A percentile compares a stretch with the other conserved stretches of the same genome.
Evolutionary conservation across 2,797 vertebrate genomes (phyloP).

Genomic region (Botia almorhae): DNA sequence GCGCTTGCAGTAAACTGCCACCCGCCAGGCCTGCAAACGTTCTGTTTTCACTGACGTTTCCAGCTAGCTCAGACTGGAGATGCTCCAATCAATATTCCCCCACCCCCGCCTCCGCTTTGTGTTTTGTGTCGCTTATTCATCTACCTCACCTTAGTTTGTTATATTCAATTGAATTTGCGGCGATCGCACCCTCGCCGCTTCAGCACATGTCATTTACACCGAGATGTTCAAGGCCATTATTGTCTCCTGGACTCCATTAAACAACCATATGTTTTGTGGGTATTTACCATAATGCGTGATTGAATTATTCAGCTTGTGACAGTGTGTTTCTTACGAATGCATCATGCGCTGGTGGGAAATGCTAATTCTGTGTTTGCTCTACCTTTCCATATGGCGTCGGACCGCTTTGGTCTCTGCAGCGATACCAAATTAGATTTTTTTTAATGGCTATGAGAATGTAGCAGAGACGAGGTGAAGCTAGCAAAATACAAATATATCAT

Average conservation of each 20-base stretch:
- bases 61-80: constrained; percentile 61
- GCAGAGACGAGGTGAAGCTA: constrained; percentile 12
- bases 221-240: constrained; percentile 50
- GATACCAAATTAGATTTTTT: constrained; percentile 27
- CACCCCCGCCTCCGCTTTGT: constrained; percentile 57
- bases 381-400: constrained; percentile 24
- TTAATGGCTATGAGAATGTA: constrained; percentile 9
- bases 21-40: constrained; percentile 70
- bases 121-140: constrained; percentile 76
- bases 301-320: constrained; percentile 58
- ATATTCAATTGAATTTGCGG: constrained; percentile 77
- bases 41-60: constrained; percentile 55
- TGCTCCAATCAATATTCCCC: constrained; percentile 67
- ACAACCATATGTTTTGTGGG: constrained; percentile 59
- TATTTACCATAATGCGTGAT: constrained; percentile 51
- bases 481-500: constrained; percentile 32
- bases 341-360: background rate
- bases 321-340: constrained; percentile 9
- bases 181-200: constrained; percentile 57
- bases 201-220: constrained; percentile 53
- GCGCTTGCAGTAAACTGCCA: constrained; percentile 70
- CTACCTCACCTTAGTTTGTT: constrained; percentile 66
- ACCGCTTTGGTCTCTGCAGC: constrained; percentile 10
- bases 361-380: constrained; percentile 34
- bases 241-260: constrained; percentile 58